phyloP scores from a whole-genome alignment of 2,888 invertebrate species.

The Aphodius granarius region DNA sequence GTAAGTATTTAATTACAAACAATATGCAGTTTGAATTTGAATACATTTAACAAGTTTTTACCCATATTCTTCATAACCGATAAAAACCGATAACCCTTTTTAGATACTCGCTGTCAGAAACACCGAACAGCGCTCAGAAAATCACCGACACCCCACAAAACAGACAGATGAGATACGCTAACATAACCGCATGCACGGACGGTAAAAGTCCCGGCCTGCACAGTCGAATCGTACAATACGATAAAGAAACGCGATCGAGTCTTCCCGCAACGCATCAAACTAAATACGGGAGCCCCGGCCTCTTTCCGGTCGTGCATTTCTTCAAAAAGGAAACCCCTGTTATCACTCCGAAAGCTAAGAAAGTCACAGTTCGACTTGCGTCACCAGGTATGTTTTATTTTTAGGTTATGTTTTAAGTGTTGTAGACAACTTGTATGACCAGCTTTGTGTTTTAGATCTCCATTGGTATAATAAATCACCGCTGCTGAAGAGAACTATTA shows the following conservation, averaged over 20 bases:
- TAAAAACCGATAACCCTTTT: neutral
- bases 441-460: conserved; percentile 16
- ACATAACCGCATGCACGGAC: conserved; percentile 53
- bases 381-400: conserved; percentile 36
- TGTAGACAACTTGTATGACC: neutral
- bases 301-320: conserved; percentile 57
- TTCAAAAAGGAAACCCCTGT: conserved; percentile 52
- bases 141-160: neutral
- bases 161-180: neutral
- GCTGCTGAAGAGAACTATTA: conserved; percentile 18
- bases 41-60: neutral
- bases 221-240: conserved; percentile 57
- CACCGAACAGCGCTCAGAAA: conserved; percentile 8
- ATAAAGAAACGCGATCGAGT: conserved; percentile 46
- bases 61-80: neutral
- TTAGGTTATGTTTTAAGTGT: neutral
- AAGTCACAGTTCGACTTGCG: conserved; percentile 45
- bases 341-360: conserved; percentile 43
- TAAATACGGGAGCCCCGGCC: conserved; percentile 53
- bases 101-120: conserved; percentile 25
- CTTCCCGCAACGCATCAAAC: conserved; percentile 45
- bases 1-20: conserved; percentile 14
- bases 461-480: conserved; percentile 22
- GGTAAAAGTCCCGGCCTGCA: conserved; percentile 58
- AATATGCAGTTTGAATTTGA: neutral